Evolutionary conservation across 2,888 invertebrate genomes (phyloP).

Genomic region (Chrysopilus asiliformis): DNA sequence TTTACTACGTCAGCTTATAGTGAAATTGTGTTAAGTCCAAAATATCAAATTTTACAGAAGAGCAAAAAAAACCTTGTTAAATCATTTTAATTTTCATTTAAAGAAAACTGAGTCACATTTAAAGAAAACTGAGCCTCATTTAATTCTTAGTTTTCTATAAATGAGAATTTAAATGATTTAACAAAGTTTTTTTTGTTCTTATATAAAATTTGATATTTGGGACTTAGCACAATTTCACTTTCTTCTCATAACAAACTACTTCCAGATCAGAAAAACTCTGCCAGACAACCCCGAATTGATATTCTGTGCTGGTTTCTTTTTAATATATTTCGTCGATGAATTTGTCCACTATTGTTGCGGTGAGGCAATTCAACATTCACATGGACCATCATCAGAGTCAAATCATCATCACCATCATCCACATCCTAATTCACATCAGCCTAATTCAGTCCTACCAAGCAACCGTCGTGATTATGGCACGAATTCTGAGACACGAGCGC

Average conservation of each 20-base stretch:
- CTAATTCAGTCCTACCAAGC: too few species aligned
- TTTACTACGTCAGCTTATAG: background rate
- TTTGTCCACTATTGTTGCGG: slow-evolving; percentile 53
- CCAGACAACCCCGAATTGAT: slow-evolving; percentile 48
- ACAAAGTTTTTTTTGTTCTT: too few species aligned
- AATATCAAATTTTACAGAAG: too few species aligned
- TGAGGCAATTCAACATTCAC: slow-evolving; percentile 26
- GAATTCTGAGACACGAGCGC: slow-evolving; percentile 8
- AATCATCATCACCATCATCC: background rate
- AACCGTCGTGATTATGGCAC: slow-evolving; percentile 11
- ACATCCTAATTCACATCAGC: background rate
- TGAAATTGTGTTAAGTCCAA: too few species aligned
- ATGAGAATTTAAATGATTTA: too few species aligned
- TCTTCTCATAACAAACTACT: background rate
- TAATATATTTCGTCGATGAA: slow-evolving; percentile 60
- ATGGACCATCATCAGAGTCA: slow-evolving; percentile 6
- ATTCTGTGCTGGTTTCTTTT: slow-evolving; percentile 54
- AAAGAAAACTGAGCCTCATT: too few species aligned
- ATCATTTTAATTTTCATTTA: too few species aligned
- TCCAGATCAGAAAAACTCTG: slow-evolving; percentile 40
- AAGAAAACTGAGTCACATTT: too few species aligned
- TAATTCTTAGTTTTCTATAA: background rate
- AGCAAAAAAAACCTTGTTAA: too few species aligned
- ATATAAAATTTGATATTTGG: too few species aligned
- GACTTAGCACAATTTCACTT: too few species aligned